phyloP scores from a whole-genome alignment of 1,140 invertebrate genomes.

The Kradibia gibbosae region DNA sequence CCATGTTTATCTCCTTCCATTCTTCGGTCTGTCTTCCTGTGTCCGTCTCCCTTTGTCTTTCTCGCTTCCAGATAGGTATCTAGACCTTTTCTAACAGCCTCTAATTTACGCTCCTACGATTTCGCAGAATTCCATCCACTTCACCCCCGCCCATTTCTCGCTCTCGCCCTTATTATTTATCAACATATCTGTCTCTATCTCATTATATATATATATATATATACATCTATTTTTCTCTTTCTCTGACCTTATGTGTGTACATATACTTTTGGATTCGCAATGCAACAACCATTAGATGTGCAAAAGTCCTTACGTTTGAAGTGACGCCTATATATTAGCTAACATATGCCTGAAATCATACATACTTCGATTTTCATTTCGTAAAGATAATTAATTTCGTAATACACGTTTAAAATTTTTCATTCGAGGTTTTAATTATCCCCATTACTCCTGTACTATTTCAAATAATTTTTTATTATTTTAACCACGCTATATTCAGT shows the following conservation, averaged over 20 bases:
- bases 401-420: background rate
- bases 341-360: background rate
- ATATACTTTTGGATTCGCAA: background rate
- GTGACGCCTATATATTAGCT: conserved; percentile 31
- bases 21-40: background rate
- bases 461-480: background rate
- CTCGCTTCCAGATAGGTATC: conserved; percentile 65
- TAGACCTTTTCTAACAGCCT: conserved; percentile 54
- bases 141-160: background rate
- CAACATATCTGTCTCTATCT: background rate
- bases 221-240: too few species aligned
- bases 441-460: background rate
- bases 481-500: background rate
- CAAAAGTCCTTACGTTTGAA: conserved; percentile 38
- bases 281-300: conserved; percentile 9
- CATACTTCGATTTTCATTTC: background rate
- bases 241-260: too few species aligned
- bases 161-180: background rate
- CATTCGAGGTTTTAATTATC: background rate
- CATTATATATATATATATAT: background rate
- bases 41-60: conserved; percentile 24
- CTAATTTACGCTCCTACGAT: conserved; percentile 47
- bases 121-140: conserved; percentile 33
- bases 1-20: background rate
- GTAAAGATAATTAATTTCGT: background rate